Base-by-base conservation (phyloP, 2,113 vertebrate genomes). In the Cryptomyrus ogoouensis region DNA sequence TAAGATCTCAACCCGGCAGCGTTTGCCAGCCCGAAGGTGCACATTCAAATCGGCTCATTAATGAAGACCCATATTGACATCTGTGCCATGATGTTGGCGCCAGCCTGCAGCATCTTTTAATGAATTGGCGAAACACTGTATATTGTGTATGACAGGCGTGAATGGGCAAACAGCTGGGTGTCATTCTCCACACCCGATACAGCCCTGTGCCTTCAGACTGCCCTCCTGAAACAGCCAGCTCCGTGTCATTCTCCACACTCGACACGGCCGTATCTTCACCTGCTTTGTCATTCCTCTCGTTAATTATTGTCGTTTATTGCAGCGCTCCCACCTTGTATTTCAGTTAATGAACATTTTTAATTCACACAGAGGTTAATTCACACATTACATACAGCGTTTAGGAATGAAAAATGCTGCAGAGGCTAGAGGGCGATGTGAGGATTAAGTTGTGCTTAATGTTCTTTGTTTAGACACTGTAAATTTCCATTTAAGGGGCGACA, bases 101-200 rank as follows among this genome's bases (percentile, higher is more conserved):
- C 27, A 62, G 19, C 10, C 21, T 5, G 46, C 89, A 90, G 50
- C 56, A 58, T 87, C 89, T 90, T 13, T 9, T 87, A 70, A 86
- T 89, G 83, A 90, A 90, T 90, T 85, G 52, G 52, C 80, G 44
- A 66, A 66, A 86, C 50, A 89, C 42, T 10, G 19, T 84, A 50
- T 87, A 90, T 31, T 87, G 58, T 58, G 42, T 44, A 90, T 83
- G 83, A 44, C 39, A 39, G 62, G 47, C 39, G 53, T 31, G 12
- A 89, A 66, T 56, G 47, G 35, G 35, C 35, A 42, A 42, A 80
- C 31, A 80, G 35, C 31, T 80, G 35, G 35, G 74, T 42, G 13
- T n/a, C 44, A n/a, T 47, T 47, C 24, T 84, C 42, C 83, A 84
- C 15, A 12, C 21, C 17, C 19, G 21, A 84, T 4, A 47, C 42